Evolutionary conservation across 2,888 invertebrate genomes (phyloP).

Genomic region (Parnassius smintheus): DNA sequence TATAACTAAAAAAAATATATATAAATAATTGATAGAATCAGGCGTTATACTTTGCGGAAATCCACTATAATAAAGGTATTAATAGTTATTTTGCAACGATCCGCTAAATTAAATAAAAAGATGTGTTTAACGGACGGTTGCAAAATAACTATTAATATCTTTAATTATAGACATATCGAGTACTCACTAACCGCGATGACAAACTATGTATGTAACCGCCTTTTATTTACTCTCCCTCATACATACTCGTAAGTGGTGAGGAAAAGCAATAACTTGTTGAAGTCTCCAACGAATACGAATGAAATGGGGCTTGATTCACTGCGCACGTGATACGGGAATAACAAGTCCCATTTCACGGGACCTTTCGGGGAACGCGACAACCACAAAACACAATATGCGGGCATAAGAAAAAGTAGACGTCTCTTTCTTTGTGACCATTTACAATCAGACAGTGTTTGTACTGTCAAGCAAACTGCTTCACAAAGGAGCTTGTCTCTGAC

Average conservation of each 20-base stretch:
- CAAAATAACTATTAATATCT: not conserved
- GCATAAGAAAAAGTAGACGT: slow-evolving; percentile 23
- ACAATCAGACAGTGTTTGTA: slow-evolving; percentile 13
- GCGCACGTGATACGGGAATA: slow-evolving; percentile 27
- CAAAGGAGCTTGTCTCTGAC: slow-evolving; percentile 18
- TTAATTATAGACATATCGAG: slow-evolving; percentile 6
- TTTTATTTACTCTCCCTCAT: slow-evolving; percentile 36
- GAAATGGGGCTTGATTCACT: slow-evolving; percentile 33
- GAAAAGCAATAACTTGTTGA: slow-evolving; percentile 43
- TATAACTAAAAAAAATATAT: too few species aligned
- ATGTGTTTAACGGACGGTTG: too few species aligned
- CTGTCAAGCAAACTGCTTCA: slow-evolving; percentile 19
- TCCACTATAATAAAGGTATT: too few species aligned
- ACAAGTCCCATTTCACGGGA: slow-evolving; percentile 5
- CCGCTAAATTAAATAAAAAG: too few species aligned
- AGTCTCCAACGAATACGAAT: slow-evolving; percentile 32
- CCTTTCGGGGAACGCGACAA: slow-evolving; percentile 1
- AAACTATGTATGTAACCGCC: slow-evolving; percentile 4
- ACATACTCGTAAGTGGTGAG: slow-evolving; percentile 35
- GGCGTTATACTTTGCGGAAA: too few species aligned
- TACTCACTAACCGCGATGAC: slow-evolving; percentile 6
- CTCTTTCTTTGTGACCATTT: slow-evolving; percentile 21
- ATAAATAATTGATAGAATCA: too few species aligned
- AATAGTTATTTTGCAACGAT: too few species aligned
- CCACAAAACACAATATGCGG: slow-evolving; percentile 22